phyloP scores from a whole-genome alignment of 2,888 invertebrate species.

The Allolobophora icterica region DNA sequence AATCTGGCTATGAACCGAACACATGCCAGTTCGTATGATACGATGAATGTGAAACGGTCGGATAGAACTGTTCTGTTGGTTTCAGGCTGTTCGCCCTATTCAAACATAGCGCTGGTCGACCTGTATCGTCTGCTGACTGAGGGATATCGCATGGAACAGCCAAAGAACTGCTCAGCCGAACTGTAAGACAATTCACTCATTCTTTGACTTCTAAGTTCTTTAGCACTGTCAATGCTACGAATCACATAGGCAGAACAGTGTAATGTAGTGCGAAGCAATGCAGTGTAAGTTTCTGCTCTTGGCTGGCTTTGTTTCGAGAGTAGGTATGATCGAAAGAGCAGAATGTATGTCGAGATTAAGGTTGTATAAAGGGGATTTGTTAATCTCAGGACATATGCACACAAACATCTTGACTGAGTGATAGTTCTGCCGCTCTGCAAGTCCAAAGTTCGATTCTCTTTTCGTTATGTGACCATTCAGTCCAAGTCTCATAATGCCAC shows the following conservation, averaged over 20 bases:
- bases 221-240: too few relatives aligned
- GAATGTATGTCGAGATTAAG: neutral
- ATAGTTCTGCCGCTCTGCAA: too few relatives aligned
- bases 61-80: neutral
- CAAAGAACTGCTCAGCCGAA: constrained; percentile 61
- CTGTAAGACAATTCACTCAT: constrained; percentile 50
- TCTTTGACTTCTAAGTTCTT: neutral
- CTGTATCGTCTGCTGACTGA: constrained; percentile 59
- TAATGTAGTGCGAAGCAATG: neutral
- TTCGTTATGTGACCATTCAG: too few relatives aligned
- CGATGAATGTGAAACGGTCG: too few relatives aligned
- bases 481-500: too few relatives aligned
- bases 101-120: constrained; percentile 59
- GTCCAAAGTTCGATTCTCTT: too few relatives aligned
- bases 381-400: neutral
- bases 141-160: constrained; percentile 62
- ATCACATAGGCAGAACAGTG: neutral
- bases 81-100: constrained; percentile 61
- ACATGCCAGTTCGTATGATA: too few relatives aligned
- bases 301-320: neutral
- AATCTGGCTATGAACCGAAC: neutral
- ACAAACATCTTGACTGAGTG: too few relatives aligned
- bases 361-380: neutral
- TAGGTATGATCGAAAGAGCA: neutral
- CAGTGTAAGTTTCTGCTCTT: neutral